These are phyloP conservation scores for Perdita meconis DNA, from an alignment of 2,888 invertebrate species.

Conservation along the genomic window DNA sequence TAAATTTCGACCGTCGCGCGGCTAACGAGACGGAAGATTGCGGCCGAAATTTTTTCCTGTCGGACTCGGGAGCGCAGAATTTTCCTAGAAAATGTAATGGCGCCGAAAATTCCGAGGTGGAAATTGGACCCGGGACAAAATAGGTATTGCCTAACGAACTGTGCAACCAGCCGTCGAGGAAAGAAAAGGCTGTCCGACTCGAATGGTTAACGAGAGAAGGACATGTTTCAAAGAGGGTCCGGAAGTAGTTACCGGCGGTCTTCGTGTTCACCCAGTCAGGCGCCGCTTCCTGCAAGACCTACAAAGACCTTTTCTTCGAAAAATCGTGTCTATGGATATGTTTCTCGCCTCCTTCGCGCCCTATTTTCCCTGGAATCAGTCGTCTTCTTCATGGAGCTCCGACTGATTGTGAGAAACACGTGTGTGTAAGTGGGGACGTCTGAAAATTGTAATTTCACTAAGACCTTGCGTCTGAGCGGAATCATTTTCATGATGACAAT, in stretches of 20 bases:
- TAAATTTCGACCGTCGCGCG: conserved; percentile 29
- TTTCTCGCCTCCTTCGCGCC: conserved; percentile 27
- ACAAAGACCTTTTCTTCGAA: conserved; percentile 49
- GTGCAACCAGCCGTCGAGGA: conserved; percentile 64
- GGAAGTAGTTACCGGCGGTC: conserved; percentile 69
- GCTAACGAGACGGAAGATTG: conserved; percentile 49
- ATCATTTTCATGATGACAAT: no score
- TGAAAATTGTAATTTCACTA: no score
- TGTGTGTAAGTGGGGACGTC: no score
- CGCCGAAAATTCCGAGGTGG: conserved; percentile 55
- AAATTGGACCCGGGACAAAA: conserved; percentile 76
- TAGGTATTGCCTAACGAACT: conserved; percentile 79
- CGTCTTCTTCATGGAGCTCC: no score
- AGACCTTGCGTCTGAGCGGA: no score
- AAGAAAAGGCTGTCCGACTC: conserved; percentile 61
- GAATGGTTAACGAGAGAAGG: conserved; percentile 70
- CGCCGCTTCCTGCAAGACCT: conserved; percentile 39
- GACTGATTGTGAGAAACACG: no score
- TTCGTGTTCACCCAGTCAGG: conserved; percentile 57
- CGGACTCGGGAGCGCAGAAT: conserved; percentile 7
- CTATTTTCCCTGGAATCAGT: background rate
- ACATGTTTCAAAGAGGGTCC: conserved; percentile 63
- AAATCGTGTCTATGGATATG: conserved; percentile 43
- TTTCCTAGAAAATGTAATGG: conserved; percentile 32
- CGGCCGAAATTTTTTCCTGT: conserved; percentile 25